A percentile compares a stretch with the other conserved stretches of the same genome.
Conservation (phyloP, 2,888 invertebrate species). For the Andricus curvator region DNA sequence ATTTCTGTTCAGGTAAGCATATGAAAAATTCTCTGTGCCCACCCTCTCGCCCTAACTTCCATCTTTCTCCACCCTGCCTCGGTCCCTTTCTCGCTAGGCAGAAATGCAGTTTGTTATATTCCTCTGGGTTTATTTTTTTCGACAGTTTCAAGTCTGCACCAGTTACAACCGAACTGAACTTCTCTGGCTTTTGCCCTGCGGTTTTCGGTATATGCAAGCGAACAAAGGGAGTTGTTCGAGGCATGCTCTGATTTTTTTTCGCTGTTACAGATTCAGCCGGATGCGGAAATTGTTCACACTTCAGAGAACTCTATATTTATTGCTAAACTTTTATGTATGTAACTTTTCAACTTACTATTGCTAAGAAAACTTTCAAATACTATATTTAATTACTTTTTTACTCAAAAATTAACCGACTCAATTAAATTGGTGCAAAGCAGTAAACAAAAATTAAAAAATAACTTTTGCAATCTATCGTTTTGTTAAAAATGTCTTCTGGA, state of each 20-base stretch:
- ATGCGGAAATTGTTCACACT: slow-evolving; percentile 3
- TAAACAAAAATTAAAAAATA: no score
- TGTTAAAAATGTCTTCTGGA: no score
- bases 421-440: not conserved
- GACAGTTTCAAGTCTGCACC: slow-evolving; percentile 28
- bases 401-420: not conserved
- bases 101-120: slow-evolving; percentile 38
- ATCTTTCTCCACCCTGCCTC: slow-evolving; percentile 49
- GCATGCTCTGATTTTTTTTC: slow-evolving; percentile 38
- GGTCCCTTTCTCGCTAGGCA: slow-evolving; percentile 42
- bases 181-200: slow-evolving; percentile 37
- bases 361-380: no score
- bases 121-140: slow-evolving; percentile 28
- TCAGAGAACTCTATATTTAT: not conserved
- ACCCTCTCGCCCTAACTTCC: slow-evolving; percentile 46
- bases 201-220: slow-evolving; percentile 15
- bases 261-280: slow-evolving; percentile 31
- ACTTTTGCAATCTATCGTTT: no score
- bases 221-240: slow-evolving; percentile 35
- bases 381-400: no score
- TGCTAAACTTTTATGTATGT: not conserved
- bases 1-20: slow-evolving; percentile 78
- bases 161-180: slow-evolving; percentile 30
- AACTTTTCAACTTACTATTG: not conserved
- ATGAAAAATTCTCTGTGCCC: slow-evolving; percentile 73